These are phyloP conservation scores for Heliocidaris tuberculata DNA, from an alignment of 35 echinoderm and acorn worm species.

Conservation along the genomic window DNA sequence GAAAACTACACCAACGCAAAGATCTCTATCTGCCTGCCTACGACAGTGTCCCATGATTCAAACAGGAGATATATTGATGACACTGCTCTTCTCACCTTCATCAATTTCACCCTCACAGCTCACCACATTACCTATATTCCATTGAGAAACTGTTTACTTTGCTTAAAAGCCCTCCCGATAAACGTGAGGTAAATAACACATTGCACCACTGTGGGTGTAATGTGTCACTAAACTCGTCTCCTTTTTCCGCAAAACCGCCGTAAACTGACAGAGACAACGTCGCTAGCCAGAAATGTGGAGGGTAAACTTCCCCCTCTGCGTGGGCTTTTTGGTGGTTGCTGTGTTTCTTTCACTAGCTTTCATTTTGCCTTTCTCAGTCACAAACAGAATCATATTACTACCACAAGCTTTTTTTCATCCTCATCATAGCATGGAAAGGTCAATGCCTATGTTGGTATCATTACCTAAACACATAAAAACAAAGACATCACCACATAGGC, in stretches of 20 bases:
- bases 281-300: not conserved
- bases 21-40: not conserved
- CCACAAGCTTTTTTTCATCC: not conserved
- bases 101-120: not conserved
- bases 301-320: not conserved
- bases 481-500: too few relatives aligned
- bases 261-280: not conserved
- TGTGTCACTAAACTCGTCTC: not conserved
- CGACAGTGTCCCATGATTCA: not conserved
- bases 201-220: not conserved
- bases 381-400: not conserved
- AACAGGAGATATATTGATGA: not conserved
- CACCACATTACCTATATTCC: not conserved
- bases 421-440: not conserved
- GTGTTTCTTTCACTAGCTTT: not conserved
- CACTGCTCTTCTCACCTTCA: not conserved
- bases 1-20: not conserved
- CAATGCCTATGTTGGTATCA: not conserved
- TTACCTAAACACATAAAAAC: too few relatives aligned
- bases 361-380: not conserved
- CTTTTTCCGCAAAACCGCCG: not conserved
- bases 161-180: not conserved
- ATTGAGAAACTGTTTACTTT: not conserved
- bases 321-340: not conserved
- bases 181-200: not conserved